Conservation (phyloP, 1,140 invertebrate genomes). For the Drosophila ercepeae region DNA sequence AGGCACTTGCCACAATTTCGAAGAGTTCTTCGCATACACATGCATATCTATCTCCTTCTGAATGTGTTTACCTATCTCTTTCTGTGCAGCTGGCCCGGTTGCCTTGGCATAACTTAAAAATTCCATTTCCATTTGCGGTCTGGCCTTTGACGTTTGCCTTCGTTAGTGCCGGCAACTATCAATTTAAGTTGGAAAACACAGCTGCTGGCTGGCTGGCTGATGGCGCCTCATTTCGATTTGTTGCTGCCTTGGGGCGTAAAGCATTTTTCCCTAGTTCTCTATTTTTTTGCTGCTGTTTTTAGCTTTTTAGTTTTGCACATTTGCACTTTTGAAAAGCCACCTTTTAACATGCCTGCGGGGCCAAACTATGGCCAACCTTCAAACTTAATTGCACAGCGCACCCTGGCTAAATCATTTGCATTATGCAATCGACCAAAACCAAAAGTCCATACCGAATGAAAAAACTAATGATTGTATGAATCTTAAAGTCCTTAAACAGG, state of each 20-base stretch:
- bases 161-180: slow-evolving; percentile 73
- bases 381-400: slow-evolving; percentile 72
- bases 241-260: slow-evolving; percentile 36
- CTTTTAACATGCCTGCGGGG: slow-evolving; percentile 38
- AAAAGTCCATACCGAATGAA: background rate
- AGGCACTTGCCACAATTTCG: slow-evolving; percentile 75
- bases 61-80: background rate
- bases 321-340: slow-evolving; percentile 46
- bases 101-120: slow-evolving; percentile 79
- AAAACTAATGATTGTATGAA: background rate
- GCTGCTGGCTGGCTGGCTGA: slow-evolving; percentile 16
- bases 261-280: slow-evolving; percentile 10
- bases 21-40: background rate
- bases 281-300: slow-evolving; percentile 2
- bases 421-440: slow-evolving; percentile 57
- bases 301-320: slow-evolving; percentile 23
- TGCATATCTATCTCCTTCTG: background rate
- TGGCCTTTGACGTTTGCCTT: slow-evolving; percentile 71
- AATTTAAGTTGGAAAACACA: slow-evolving; percentile 75
- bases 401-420: slow-evolving; percentile 71
- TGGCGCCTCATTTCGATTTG: slow-evolving; percentile 71
- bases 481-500: background rate
- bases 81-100: slow-evolving; percentile 32
- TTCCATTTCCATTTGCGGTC: slow-evolving; percentile 74
- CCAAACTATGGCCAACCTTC: slow-evolving; percentile 61